These are phyloP conservation scores for Rosalia funebris DNA, from an alignment of 2,888 invertebrate genomes.

Conservation along the genomic window DNA sequence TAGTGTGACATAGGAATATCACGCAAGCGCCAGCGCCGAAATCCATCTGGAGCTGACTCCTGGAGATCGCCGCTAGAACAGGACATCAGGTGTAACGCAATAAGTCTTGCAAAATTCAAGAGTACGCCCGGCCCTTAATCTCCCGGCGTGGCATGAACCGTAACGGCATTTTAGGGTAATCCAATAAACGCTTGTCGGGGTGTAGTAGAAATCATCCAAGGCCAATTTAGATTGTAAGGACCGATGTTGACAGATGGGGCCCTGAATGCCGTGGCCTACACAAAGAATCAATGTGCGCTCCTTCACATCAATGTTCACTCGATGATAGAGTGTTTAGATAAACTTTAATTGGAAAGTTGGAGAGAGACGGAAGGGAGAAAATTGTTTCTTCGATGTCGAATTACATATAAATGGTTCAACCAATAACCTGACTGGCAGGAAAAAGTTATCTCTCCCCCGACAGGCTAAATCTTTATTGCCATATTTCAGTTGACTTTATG, in stretches of 20 bases:
- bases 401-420: conserved; percentile 15
- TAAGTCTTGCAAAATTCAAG: conserved; percentile 28
- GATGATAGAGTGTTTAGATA: conserved; percentile 29
- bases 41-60: not conserved
- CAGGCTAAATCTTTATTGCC: not conserved
- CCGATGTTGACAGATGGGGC: conserved; percentile 31
- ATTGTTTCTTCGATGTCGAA: conserved; percentile 26
- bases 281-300: conserved; percentile 21
- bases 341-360: conserved; percentile 28
- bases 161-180: conserved; percentile 42
- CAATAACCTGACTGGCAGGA: conserved; percentile 15
- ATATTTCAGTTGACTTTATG: too few relatives aligned
- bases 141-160: conserved; percentile 44
- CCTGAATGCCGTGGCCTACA: conserved; percentile 4
- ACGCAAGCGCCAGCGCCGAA: not conserved
- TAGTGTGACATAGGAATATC: not conserved
- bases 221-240: conserved; percentile 26
- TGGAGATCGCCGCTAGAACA: not conserved
- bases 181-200: conserved; percentile 40
- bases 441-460: not conserved
- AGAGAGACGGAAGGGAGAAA: not conserved
- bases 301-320: conserved; percentile 18
- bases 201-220: conserved; percentile 30
- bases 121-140: conserved; percentile 30
- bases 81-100: conserved; percentile 31